phyloP scores from a whole-genome alignment of 2,113 vertebrate species.

The Phycodurus eques region DNA sequence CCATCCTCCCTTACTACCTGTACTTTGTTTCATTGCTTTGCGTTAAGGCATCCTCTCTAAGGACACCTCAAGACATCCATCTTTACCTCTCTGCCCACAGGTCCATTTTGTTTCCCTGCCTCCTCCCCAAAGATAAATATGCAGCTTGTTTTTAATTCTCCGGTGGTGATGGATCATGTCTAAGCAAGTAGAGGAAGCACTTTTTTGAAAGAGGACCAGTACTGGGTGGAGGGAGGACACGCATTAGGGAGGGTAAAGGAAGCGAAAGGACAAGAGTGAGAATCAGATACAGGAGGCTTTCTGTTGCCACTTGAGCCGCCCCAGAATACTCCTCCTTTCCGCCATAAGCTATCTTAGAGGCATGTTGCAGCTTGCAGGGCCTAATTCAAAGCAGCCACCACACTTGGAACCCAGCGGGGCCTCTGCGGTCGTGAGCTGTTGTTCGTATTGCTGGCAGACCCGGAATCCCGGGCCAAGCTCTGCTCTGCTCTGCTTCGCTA shows the following conservation, averaged over 20 bases:
- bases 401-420: constrained; percentile 67
- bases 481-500: constrained; percentile 37
- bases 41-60: constrained; percentile 59
- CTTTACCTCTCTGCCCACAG: constrained; percentile 51
- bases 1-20: constrained; percentile 21
- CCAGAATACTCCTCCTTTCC: constrained; percentile 47
- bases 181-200: constrained; percentile 43
- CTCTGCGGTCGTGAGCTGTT: constrained; percentile 70
- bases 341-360: constrained; percentile 65
- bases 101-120: constrained; percentile 46
- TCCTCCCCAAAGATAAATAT: constrained; percentile 56
- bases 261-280: constrained; percentile 38
- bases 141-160: constrained; percentile 59
- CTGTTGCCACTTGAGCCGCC: constrained; percentile 50
- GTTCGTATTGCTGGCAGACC: constrained; percentile 56
- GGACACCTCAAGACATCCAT: constrained; percentile 58
- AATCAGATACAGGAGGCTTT: constrained; percentile 58
- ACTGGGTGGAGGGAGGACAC: constrained; percentile 30
- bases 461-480: constrained; percentile 46
- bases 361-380: constrained; percentile 72
- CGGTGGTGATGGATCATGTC: constrained; percentile 64
- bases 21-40: constrained; percentile 50
- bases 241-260: constrained; percentile 39
- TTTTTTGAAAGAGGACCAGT: constrained; percentile 47
- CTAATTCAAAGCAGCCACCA: constrained; percentile 75